Evolutionary conservation across 2,113 vertebrate species (phyloP).

Genomic region (Charina bottae): DNA sequence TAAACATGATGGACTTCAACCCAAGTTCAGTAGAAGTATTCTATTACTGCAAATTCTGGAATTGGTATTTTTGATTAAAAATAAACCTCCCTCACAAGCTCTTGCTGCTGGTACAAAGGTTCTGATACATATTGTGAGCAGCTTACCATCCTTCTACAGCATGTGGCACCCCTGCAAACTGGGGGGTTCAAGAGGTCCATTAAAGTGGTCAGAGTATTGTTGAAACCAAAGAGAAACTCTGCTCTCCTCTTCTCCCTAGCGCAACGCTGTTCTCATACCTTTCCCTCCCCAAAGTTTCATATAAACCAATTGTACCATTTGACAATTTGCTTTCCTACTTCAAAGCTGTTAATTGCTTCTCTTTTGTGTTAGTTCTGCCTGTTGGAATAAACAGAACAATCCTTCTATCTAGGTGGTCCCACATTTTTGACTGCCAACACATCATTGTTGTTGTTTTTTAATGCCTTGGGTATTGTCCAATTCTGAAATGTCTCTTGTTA

Average conservation of each 20-base stretch:
- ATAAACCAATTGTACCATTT: constrained; percentile 38
- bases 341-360: not conserved
- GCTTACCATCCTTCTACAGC: not conserved
- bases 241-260: not conserved
- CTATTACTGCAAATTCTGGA: not conserved
- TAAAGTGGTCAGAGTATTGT: not conserved
- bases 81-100: not conserved
- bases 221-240: not conserved
- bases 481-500: constrained; percentile 5
- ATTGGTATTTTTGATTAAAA: not conserved
- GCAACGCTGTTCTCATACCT: constrained; percentile 13
- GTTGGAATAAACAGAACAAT: constrained; percentile 28
- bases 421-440: constrained; percentile 17
- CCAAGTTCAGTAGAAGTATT: not conserved
- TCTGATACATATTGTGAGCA: not conserved
- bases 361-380: constrained; percentile 1
- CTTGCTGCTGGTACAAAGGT: not conserved
- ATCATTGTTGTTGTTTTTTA: not conserved
- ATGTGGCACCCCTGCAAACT: not conserved
- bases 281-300: constrained; percentile 9
- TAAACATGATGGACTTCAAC: not conserved
- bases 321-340: constrained; percentile 38
- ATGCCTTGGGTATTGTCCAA: constrained; percentile 32
- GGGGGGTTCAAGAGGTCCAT: not conserved
- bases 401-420: not conserved